Percentiles rank a stretch among this genome's conserved stretches.
These are phyloP conservation scores for Pteruthius melanotis DNA, from an alignment of 2,113 vertebrate species.

Conservation along the genomic window DNA sequence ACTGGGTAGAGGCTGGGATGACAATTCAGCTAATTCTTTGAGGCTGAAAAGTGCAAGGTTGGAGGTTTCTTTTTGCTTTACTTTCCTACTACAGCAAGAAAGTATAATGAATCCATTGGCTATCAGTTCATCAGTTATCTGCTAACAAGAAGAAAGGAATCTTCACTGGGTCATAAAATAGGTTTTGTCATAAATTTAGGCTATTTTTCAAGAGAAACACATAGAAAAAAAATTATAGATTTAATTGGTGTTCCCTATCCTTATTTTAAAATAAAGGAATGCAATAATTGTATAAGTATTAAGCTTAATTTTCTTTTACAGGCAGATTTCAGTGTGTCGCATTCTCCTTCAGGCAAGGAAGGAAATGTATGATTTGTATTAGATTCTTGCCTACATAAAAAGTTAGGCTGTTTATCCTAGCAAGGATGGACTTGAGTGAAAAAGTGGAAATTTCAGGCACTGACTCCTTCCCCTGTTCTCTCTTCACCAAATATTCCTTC, in stretches of 20 bases:
- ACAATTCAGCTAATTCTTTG: background rate
- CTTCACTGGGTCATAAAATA: background rate
- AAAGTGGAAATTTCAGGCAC: background rate
- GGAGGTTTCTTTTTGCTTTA: background rate
- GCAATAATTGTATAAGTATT: background rate
- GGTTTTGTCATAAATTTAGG: background rate
- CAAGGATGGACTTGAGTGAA: background rate
- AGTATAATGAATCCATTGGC: background rate
- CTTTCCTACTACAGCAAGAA: background rate
- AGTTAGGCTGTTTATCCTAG: background rate
- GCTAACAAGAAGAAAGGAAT: background rate
- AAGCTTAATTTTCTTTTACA: background rate
- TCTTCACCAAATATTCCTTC: background rate
- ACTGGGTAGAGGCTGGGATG: background rate
- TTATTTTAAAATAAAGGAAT: background rate
- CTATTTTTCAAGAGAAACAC: background rate
- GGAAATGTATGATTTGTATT: background rate
- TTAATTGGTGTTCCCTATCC: background rate
- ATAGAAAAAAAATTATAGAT: background rate
- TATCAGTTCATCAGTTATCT: background rate
- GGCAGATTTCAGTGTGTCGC: background rate
- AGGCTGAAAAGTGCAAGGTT: background rate
- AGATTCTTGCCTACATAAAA: background rate
- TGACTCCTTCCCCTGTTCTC: background rate
- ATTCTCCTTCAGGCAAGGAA: background rate